A percentile compares a stretch with the other conserved stretches of the same genome.
These are phyloP conservation scores for Phylloscopus trochiloides DNA, from an alignment of 2,113 vertebrate genomes.

Conservation along the genomic window DNA sequence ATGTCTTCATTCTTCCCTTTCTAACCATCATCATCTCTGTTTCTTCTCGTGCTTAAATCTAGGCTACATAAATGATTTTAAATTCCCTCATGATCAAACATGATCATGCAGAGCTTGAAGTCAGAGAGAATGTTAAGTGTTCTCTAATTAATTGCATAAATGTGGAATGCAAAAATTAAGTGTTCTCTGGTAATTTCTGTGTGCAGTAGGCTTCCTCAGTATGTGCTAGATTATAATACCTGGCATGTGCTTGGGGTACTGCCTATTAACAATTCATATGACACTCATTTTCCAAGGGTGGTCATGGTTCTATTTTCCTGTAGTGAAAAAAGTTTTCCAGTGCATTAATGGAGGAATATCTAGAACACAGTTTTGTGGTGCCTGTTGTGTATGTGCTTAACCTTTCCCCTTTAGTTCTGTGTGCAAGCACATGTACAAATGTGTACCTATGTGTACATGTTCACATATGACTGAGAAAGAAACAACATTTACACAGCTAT, in stretches of 20 bases:
- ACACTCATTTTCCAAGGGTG: conserved; percentile 47
- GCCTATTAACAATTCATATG: conserved; percentile 19
- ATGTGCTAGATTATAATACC: conserved; percentile 3
- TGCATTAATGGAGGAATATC: neutral
- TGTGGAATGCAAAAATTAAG: conserved; percentile 70
- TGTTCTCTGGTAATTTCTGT: conserved; percentile 48
- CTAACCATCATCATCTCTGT: conserved; percentile 3
- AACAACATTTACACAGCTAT: neutral
- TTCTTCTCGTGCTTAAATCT: conserved; percentile 58
- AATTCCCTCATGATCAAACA: conserved; percentile 67
- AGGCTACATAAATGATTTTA: conserved; percentile 29
- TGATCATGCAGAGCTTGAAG: conserved; percentile 66
- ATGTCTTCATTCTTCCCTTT: neutral
- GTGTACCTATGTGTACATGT: fast-evolving
- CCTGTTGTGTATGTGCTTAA: neutral
- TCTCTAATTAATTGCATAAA: conserved; percentile 73
- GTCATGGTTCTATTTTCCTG: neutral
- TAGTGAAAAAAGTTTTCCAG: conserved; percentile 10
- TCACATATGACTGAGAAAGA: neutral
- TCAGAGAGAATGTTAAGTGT: conserved; percentile 63
- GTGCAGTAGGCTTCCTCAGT: conserved; percentile 11
- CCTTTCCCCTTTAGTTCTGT: neutral
- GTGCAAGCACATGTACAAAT: neutral
- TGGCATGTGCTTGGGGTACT: neutral
- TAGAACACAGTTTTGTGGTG: neutral